phyloP scores from a whole-genome alignment of 2,888 invertebrate genomes.

The Agrochola litura region DNA sequence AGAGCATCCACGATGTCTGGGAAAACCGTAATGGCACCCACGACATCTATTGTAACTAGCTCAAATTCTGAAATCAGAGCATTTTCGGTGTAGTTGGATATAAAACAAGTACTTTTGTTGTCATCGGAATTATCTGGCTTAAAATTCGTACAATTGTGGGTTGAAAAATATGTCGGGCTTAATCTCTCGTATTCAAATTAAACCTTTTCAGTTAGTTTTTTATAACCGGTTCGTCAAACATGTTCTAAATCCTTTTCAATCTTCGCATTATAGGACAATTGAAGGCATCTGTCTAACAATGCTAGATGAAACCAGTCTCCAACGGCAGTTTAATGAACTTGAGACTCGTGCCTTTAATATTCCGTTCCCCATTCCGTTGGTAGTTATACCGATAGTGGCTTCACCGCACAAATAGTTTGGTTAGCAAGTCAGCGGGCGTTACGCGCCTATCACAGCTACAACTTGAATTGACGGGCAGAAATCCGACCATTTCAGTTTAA shows the following conservation, averaged over 20 bases:
- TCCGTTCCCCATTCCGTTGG: slow-evolving; percentile 45
- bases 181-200: not conserved
- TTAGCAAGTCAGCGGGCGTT: slow-evolving; percentile 48
- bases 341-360: slow-evolving; percentile 48
- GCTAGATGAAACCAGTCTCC: slow-evolving; percentile 11
- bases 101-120: slow-evolving; percentile 27
- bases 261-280: slow-evolving; percentile 4
- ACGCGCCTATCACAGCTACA: slow-evolving; percentile 51
- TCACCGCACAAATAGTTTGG: slow-evolving; percentile 62
- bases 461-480: slow-evolving; percentile 63
- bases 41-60: slow-evolving; percentile 53
- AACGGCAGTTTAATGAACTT: slow-evolving; percentile 48
- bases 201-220: not conserved
- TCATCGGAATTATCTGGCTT: slow-evolving; percentile 14
- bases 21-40: slow-evolving; percentile 52
- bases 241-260: not conserved
- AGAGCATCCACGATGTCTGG: slow-evolving; percentile 54
- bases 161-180: not conserved
- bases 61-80: slow-evolving; percentile 32
- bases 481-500: slow-evolving; percentile 69
- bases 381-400: slow-evolving; percentile 43
- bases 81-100: slow-evolving; percentile 12
- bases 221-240: not conserved
- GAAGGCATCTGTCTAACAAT: slow-evolving; percentile 20
- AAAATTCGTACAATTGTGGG: not conserved